Evolutionary conservation across 2,888 invertebrate genomes (phyloP).

Genomic region (Agrochola circellaris): DNA sequence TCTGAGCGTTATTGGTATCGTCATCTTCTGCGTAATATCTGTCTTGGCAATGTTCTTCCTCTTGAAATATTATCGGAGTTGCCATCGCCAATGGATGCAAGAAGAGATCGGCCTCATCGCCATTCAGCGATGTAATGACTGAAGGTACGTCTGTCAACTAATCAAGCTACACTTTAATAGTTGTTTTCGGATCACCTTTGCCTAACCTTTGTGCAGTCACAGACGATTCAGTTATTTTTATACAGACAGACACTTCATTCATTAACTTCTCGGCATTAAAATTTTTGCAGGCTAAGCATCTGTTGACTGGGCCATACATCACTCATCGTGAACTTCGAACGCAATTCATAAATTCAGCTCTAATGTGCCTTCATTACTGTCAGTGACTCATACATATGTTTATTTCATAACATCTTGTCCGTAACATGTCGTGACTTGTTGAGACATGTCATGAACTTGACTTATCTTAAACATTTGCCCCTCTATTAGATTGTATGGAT

Average conservation of each 20-base stretch:
- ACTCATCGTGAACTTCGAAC: slow-evolving; percentile 50
- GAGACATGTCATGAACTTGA: slow-evolving; percentile 86
- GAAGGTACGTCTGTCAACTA: background rate
- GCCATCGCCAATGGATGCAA: background rate
- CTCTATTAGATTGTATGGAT: slow-evolving; percentile 80
- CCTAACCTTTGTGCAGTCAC: slow-evolving; percentile 2
- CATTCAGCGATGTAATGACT: background rate
- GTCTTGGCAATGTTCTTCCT: background rate
- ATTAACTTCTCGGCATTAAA: background rate
- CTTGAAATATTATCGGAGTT: background rate
- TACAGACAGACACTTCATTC: slow-evolving; percentile 23
- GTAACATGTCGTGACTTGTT: slow-evolving; percentile 87
- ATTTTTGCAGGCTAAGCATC: slow-evolving; percentile 22
- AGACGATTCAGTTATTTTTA: slow-evolving; percentile 13
- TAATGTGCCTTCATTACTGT: slow-evolving; percentile 77
- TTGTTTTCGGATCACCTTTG: slow-evolving; percentile 23
- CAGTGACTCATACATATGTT: slow-evolving; percentile 78
- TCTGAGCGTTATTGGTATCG: background rate
- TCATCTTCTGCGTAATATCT: background rate
- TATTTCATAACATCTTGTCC: slow-evolving; percentile 81
- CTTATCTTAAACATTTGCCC: slow-evolving; percentile 82
- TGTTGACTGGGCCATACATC: slow-evolving; percentile 47
- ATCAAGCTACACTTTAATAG: slow-evolving; percentile 8
- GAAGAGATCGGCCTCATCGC: background rate
- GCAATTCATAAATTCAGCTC: slow-evolving; percentile 80